These are phyloP conservation scores for Phalera bucephala DNA, from an alignment of 2,888 invertebrate species.

Conservation along the genomic window DNA sequence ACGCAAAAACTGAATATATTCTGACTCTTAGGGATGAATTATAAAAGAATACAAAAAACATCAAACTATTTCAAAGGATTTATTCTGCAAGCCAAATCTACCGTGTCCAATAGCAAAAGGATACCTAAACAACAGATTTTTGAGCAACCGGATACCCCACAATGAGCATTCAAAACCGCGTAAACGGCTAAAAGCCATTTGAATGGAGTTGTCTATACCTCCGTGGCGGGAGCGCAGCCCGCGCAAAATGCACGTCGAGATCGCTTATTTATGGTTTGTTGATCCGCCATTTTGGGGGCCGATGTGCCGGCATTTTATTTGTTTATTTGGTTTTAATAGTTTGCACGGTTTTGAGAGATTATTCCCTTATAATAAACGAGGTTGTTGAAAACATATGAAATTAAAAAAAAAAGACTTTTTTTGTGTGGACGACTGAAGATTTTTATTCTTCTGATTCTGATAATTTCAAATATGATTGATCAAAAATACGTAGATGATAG, in stretches of 20 bases:
- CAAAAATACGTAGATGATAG: too few species aligned
- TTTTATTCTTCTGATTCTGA: too few species aligned
- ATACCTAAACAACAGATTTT: slow-evolving; percentile 1
- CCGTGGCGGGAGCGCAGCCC: background rate
- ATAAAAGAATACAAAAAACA: too few species aligned
- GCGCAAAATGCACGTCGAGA: background rate
- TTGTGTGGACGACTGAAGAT: too few species aligned
- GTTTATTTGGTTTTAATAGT: background rate
- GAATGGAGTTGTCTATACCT: background rate
- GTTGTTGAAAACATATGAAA: too few species aligned
- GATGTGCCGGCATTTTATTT: background rate
- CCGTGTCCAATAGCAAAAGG: background rate
- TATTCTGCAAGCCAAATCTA: background rate
- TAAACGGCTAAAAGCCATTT: slow-evolving; percentile 1
- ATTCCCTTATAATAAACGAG: too few species aligned
- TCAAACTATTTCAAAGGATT: too few species aligned
- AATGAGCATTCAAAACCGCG: slow-evolving; percentile 1
- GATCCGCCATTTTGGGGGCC: background rate
- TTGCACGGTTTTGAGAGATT: background rate
- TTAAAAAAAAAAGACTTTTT: too few species aligned
- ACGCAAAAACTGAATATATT: too few species aligned
- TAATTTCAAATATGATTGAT: too few species aligned
- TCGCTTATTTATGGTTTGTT: background rate
- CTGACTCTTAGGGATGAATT: too few species aligned
- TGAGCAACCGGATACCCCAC: slow-evolving; percentile 1